Percentiles rank a stretch among this genome's conserved stretches.
Conservation (phyloP, 2,888 invertebrate genomes). For the Apodemia hepburni region DNA sequence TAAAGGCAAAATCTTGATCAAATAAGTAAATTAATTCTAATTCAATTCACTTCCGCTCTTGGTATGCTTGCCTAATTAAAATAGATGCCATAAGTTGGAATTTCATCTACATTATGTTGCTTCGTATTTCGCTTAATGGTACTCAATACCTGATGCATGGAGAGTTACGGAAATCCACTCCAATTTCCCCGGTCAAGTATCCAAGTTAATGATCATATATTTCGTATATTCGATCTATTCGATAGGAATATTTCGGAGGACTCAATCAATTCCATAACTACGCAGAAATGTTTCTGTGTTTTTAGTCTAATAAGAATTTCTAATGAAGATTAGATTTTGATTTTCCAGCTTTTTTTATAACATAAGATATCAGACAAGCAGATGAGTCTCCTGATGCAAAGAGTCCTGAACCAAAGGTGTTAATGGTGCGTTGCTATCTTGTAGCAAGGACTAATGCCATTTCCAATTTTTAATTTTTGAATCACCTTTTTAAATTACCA, state of each 20-base stretch:
- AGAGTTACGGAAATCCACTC: conserved; percentile 9
- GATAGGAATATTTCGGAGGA: neutral
- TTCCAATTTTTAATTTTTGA: too few relatives aligned
- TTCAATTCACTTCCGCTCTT: neutral
- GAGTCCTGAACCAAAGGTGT: too few relatives aligned
- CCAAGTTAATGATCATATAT: conserved; percentile 7
- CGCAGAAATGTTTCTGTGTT: neutral
- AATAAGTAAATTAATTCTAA: neutral
- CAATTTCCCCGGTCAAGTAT: conserved; percentile 10
- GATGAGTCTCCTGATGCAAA: too few relatives aligned
- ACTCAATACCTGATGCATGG: conserved; percentile 6
- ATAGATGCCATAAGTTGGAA: conserved; percentile 4
- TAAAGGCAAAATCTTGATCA: neutral
- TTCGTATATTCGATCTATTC: neutral
- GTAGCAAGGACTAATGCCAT: too few relatives aligned
- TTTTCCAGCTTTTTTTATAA: too few relatives aligned
- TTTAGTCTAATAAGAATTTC: neutral
- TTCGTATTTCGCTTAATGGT: conserved; percentile 8
- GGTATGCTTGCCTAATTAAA: neutral
- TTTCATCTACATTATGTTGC: neutral
- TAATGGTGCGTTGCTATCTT: too few relatives aligned
- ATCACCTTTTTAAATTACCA: too few relatives aligned
- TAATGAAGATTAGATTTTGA: too few relatives aligned
- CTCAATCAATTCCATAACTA: neutral
- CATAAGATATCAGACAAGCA: too few relatives aligned